A percentile compares a stretch with the other conserved stretches of the same genome.
phyloP scores from a whole-genome alignment of 2,113 vertebrate genomes.

The Mormyrus lacerda region DNA sequence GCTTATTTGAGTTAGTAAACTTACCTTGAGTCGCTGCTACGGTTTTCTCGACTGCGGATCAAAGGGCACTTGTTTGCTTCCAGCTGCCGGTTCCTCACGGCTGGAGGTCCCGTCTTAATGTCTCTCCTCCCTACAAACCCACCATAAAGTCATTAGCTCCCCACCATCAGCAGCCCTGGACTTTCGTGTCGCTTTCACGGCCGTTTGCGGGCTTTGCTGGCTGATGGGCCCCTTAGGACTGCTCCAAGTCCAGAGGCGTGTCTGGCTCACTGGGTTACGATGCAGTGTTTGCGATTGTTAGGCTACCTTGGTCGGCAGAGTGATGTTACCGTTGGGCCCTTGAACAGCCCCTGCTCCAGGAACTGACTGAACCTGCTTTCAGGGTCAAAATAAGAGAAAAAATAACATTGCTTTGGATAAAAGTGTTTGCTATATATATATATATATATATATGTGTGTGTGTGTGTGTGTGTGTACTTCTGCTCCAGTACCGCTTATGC shows the following conservation, averaged over 20 bases:
- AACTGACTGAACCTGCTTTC: not conserved
- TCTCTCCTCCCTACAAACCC: not conserved
- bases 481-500: not conserved
- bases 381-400: not conserved
- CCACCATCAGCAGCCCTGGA: not conserved
- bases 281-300: not conserved
- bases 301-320: not conserved
- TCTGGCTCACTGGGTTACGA: not conserved
- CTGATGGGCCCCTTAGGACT: not conserved
- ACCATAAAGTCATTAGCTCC: not conserved
- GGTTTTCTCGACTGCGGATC: not conserved
- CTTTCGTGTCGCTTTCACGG: not conserved
- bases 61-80: not conserved
- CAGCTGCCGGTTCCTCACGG: not conserved
- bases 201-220: not conserved
- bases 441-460: too few relatives aligned
- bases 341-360: not conserved
- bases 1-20: constrained; percentile 15
- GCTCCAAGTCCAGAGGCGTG: not conserved
- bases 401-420: not conserved
- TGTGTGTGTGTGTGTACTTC: not conserved
- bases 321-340: not conserved
- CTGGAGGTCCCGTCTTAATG: not conserved
- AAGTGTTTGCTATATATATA: not conserved
- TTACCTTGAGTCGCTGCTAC: not conserved